Conservation (phyloP, 2,888 invertebrate species). For the Octonoba sinensis region DNA sequence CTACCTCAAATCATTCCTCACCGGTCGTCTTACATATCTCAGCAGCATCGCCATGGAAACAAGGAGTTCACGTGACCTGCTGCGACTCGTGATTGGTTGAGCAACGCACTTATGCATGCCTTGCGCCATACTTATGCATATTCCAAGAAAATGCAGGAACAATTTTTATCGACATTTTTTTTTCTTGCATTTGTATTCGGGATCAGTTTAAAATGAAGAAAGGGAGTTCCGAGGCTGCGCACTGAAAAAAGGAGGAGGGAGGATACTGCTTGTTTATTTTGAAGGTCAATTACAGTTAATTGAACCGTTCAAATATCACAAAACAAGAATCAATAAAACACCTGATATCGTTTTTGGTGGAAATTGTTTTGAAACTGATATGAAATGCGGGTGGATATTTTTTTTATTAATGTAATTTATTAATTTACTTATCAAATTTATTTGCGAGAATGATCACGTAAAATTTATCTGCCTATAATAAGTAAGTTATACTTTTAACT, state of each 20-base stretch:
- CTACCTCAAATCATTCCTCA: constrained; percentile 51
- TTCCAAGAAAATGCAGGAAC: constrained; percentile 39
- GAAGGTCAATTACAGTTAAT: no score
- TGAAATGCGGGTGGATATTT: no score
- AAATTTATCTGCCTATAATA: no score
- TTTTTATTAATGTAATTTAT: no score
- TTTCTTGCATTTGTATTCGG: neutral
- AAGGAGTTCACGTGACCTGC: constrained; percentile 9
- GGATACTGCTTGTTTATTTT: neutral
- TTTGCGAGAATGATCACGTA: no score
- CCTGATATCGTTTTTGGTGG: no score
- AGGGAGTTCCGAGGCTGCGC: constrained; percentile 28
- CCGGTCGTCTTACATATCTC: constrained; percentile 54
- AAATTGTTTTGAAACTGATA: no score
- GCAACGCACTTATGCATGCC: constrained; percentile 52
- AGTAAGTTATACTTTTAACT: no score
- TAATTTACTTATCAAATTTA: no score
- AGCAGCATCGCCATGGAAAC: constrained; percentile 49
- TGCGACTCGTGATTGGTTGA: constrained; percentile 37
- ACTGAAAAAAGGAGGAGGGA: constrained; percentile 26
- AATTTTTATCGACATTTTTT: neutral
- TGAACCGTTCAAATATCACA: no score
- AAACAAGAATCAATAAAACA: no score
- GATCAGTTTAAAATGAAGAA: constrained; percentile 38
- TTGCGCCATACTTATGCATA: constrained; percentile 54